A percentile compares a stretch with the other conserved stretches of the same genome.
Evolutionary conservation across 2,113 vertebrate species (phyloP).

Genomic region (Numida meleagris): DNA sequence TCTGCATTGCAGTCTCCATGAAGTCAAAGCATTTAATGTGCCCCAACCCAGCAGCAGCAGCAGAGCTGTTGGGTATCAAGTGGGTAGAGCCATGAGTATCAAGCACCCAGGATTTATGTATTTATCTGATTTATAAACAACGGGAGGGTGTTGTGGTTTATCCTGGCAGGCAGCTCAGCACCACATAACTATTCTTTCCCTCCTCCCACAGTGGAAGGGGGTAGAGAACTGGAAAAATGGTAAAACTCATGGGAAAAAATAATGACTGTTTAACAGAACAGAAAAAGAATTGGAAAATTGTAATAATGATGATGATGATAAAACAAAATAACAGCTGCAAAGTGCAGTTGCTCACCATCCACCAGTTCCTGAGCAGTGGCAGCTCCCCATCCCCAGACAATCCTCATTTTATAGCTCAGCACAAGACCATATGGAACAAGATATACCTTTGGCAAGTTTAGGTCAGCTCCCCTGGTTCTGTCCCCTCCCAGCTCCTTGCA

Average conservation of each 20-base stretch:
- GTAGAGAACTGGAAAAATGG: neutral
- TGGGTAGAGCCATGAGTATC: too few relatives aligned
- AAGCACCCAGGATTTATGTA: neutral
- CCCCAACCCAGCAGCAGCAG: neutral
- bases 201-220: neutral
- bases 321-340: too few relatives aligned
- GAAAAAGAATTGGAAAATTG: neutral
- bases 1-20: neutral
- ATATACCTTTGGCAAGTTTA: too few relatives aligned
- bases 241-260: neutral
- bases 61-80: too few relatives aligned
- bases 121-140: neutral
- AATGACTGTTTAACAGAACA: neutral
- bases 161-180: neutral
- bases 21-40: neutral
- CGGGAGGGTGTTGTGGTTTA: neutral
- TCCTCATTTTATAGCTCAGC: too few relatives aligned
- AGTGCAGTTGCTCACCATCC: too few relatives aligned
- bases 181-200: neutral
- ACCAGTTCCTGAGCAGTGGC: too few relatives aligned
- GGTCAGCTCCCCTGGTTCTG: too few relatives aligned
- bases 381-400: too few relatives aligned
- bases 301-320: neutral
- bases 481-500: too few relatives aligned
- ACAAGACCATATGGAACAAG: too few relatives aligned